Conservation (phyloP, 2,113 vertebrate species). For the Oreochromis aureus region DNA sequence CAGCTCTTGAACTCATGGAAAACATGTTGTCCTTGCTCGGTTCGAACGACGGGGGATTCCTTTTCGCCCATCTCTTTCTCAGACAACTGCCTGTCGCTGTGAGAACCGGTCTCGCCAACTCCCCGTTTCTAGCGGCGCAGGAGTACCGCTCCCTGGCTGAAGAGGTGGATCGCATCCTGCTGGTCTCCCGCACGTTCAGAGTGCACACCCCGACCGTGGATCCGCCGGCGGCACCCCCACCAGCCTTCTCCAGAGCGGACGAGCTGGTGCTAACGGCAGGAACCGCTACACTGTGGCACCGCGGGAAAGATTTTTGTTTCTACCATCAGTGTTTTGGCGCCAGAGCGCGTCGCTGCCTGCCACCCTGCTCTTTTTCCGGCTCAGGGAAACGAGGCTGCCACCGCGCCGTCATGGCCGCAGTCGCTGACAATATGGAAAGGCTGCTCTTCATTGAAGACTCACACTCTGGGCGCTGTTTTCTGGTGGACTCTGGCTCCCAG, state of each 20-base stretch:
- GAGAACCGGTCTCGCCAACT: too few relatives aligned
- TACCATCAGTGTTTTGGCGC: background rate
- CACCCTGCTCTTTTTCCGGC: background rate
- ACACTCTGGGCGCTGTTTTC: background rate
- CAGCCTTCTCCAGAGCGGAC: too few relatives aligned
- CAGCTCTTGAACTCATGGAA: too few relatives aligned
- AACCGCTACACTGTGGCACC: fast-evolving
- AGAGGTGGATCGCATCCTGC: background rate
- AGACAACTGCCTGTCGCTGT: too few relatives aligned
- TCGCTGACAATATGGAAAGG: background rate
- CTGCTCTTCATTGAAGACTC: background rate
- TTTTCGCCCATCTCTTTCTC: too few relatives aligned
- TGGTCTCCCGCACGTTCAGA: background rate
- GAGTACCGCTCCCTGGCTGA: background rate
- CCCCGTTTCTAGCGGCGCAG: too few relatives aligned
- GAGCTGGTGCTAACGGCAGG: too few relatives aligned
- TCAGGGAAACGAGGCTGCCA: background rate
- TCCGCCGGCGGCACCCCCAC: too few relatives aligned
- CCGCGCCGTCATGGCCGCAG: too few relatives aligned
- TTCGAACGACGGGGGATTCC: too few relatives aligned
- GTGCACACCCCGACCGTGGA: background rate
- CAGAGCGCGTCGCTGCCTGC: background rate
- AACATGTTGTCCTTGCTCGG: too few relatives aligned
- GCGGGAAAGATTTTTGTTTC: background rate
- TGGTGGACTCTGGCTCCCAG: background rate